phyloP scores from a whole-genome alignment of 2,113 vertebrate genomes.

The Hemicordylus capensis region DNA sequence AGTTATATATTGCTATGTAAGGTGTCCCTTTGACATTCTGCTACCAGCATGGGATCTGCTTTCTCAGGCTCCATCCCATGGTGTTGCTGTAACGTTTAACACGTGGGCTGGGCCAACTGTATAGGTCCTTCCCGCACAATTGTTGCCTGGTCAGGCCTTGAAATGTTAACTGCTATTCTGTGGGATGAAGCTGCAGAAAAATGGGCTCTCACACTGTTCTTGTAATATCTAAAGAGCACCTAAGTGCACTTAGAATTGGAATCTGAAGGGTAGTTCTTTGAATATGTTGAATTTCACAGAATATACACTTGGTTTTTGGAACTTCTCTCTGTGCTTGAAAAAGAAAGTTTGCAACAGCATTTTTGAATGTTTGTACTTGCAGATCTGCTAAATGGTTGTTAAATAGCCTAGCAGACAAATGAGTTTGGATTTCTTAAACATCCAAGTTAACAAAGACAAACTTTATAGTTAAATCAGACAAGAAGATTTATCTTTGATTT shows the following conservation, averaged over 20 bases:
- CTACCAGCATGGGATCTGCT: neutral
- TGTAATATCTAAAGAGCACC: neutral
- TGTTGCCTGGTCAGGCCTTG: neutral
- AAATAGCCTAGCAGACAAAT: neutral
- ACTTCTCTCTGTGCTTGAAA: neutral
- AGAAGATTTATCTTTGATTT: neutral
- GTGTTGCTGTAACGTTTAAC: neutral
- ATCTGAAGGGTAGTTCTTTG: neutral
- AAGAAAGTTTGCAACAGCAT: neutral
- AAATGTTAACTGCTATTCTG: neutral
- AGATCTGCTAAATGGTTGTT: neutral
- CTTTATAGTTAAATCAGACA: neutral
- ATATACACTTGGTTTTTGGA: neutral
- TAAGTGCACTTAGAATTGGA: neutral
- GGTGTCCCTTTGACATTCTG: neutral
- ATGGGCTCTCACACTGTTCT: neutral
- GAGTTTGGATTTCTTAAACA: slow-evolving; percentile 4
- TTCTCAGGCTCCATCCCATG: neutral
- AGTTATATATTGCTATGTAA: neutral
- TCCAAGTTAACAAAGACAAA: neutral
- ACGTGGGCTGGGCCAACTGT: neutral
- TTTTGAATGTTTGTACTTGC: neutral
- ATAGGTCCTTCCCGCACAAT: neutral
- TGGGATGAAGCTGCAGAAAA: neutral
- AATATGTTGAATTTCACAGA: neutral